These are phyloP conservation scores for Pterocles orientalis DNA, from an alignment of 2,113 vertebrate genomes.

Conservation along the genomic window DNA sequence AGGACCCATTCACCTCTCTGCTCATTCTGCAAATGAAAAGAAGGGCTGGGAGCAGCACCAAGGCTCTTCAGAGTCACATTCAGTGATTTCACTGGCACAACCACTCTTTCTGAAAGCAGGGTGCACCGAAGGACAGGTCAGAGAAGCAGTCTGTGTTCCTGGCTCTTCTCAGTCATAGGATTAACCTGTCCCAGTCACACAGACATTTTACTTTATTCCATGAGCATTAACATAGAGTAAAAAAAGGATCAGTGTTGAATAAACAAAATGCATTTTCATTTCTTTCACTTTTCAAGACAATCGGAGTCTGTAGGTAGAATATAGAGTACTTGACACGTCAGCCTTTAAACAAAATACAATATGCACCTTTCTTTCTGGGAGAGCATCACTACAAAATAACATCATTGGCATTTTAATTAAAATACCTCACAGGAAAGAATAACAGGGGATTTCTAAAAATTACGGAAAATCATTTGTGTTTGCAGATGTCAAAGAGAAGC, in stretches of 20 bases:
- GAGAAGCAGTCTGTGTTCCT: not conserved
- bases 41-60: not conserved
- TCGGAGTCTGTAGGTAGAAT: not conserved
- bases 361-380: not conserved
- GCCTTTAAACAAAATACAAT: not conserved
- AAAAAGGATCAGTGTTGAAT: not conserved
- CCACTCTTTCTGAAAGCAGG: not conserved
- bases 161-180: not conserved
- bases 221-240: not conserved
- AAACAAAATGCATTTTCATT: not conserved
- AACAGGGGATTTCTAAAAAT: not conserved
- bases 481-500: not conserved
- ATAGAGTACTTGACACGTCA: not conserved
- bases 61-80: not conserved
- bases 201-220: not conserved
- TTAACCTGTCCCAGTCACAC: not conserved
- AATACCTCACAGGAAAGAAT: not conserved
- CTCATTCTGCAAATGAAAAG: not conserved
- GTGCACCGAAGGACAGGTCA: not conserved
- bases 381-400: not conserved
- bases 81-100: not conserved
- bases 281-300: not conserved
- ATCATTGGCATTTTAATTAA: not conserved
- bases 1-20: not conserved
- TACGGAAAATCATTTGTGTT: not conserved